Evolutionary conservation across 2,888 invertebrate species (phyloP).

Genomic region (Parnassius mnemosyne): DNA sequence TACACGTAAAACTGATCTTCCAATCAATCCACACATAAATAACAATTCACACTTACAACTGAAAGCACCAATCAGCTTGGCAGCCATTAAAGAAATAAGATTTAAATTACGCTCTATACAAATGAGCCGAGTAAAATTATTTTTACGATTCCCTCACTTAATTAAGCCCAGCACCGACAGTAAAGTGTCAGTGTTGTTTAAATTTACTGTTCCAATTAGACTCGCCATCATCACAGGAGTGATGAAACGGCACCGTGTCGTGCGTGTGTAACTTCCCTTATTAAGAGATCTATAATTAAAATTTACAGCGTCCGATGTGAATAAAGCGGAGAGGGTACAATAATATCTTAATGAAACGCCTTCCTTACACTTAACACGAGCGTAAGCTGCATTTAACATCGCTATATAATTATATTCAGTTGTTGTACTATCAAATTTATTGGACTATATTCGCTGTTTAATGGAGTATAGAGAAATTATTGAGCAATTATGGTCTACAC

Average conservation of each 20-base stretch:
- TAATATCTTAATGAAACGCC: slow-evolving; percentile 38
- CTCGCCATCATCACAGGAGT: slow-evolving; percentile 70
- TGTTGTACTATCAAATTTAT: slow-evolving; percentile 27
- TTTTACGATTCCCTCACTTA: slow-evolving; percentile 78
- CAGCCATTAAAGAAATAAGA: slow-evolving; percentile 67
- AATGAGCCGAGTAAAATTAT: slow-evolving; percentile 78
- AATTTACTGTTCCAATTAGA: slow-evolving; percentile 79
- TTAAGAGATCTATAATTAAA: slow-evolving; percentile 78
- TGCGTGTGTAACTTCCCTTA: slow-evolving; percentile 72
- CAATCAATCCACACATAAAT: slow-evolving; percentile 51
- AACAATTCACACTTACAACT: slow-evolving; percentile 51
- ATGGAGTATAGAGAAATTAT: slow-evolving; percentile 22
- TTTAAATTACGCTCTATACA: slow-evolving; percentile 70
- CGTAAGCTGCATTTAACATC: slow-evolving; percentile 27
- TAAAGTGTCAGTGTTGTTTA: slow-evolving; percentile 78
- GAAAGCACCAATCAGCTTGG: slow-evolving; percentile 64
- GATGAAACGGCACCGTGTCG: slow-evolving; percentile 71
- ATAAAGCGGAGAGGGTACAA: slow-evolving; percentile 43
- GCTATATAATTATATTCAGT: slow-evolving; percentile 28
- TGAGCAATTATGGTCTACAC: slow-evolving; percentile 16
- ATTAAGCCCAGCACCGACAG: slow-evolving; percentile 72
- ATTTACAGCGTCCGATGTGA: slow-evolving; percentile 60
- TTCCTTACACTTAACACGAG: slow-evolving; percentile 31
- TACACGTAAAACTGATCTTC: slow-evolving; percentile 3
- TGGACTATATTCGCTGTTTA: slow-evolving; percentile 24